Conservation (phyloP, 2,888 invertebrate genomes). For the Chrysomela aeneicollis region DNA sequence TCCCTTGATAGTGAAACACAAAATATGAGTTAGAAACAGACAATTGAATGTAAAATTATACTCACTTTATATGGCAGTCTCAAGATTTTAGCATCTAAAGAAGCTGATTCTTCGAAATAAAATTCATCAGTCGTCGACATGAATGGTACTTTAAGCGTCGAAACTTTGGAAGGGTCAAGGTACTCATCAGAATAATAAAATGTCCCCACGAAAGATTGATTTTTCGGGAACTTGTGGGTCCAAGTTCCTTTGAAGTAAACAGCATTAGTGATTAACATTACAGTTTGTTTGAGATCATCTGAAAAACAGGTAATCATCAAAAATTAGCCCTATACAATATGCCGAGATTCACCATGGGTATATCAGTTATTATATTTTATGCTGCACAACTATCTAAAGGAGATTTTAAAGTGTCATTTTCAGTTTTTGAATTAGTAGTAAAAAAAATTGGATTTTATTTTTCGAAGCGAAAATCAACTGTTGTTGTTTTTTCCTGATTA, state of each 20-base stretch:
- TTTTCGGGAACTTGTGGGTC: slow-evolving; percentile 73
- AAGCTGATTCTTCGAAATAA: slow-evolving; percentile 69
- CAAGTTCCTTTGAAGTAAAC: slow-evolving; percentile 85
- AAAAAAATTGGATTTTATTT: no score
- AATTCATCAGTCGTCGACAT: slow-evolving; percentile 76
- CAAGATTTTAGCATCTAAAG: slow-evolving; percentile 74
- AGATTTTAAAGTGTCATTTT: no score
- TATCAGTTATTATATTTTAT: no score
- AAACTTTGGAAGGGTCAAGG: slow-evolving; percentile 28
- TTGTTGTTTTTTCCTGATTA: no score
- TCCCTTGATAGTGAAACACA: slow-evolving; percentile 64
- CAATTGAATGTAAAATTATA: slow-evolving; percentile 7
- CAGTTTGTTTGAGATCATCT: slow-evolving; percentile 69
- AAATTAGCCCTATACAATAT: no score
- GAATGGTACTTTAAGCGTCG: slow-evolving; percentile 64
- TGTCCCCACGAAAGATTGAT: slow-evolving; percentile 65
- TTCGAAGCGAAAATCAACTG: no score
- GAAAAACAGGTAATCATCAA: slow-evolving; percentile 44
- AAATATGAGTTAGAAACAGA: slow-evolving; percentile 14
- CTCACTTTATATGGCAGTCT: slow-evolving; percentile 76
- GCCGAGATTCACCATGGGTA: no score
- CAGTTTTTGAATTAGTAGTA: no score
- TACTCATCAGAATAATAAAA: slow-evolving; percentile 68
- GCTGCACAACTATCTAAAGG: no score
- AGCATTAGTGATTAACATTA: slow-evolving; percentile 75